Evolutionary conservation across 2,797 vertebrate species (phyloP), one percentile per base, ranked within the genome.

Genomic region (Xiphorhynchus erythropygius): DNA sequence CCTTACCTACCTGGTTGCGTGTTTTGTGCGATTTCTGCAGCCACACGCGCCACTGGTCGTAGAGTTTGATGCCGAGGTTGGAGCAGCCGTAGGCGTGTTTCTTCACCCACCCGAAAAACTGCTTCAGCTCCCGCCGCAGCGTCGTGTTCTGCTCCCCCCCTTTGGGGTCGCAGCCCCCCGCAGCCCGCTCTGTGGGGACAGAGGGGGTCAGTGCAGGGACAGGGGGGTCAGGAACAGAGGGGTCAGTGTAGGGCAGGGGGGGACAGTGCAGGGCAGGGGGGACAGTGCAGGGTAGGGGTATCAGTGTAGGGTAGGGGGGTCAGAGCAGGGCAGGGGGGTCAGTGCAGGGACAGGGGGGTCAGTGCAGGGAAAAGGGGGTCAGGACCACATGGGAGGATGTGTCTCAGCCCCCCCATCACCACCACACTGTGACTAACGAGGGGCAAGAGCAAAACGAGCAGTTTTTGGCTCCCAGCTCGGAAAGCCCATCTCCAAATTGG

Each of bases 21-120:
- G 98, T 97, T 98, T 99, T 99, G 98, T 99, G 99, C 44, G 99
- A 99, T 97, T 99, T 99, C 98, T 99, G 99, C 98, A 99, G 98
- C 98, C 99, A 98, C 94, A 99, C 99, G 50, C 99, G 98, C 99
- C 99, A 99, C 98, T 99, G 99, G 98, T 99, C 99, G 46, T 99
- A 99, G 75, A 99, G 97, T 95, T 99, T 99, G 98, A 99, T 99
- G 98, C 99, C 99, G 95, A 99, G 99, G 96, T 99, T 99, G 92
- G 99, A 98, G 98, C 99, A 99, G 95, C 99, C 98, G 77, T 99
- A 99, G 33, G 99, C 98, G 74, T 99, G 99, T 89, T 99, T 99
- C 95, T 99, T 98, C 93, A 99, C 99, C 99, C 99, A 99, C 87
- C 99, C 99, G n/a, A 99, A 99, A 94, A 99, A 99, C 98, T 99